A percentile compares a stretch with the other conserved stretches of the same genome.
These are phyloP conservation scores for Paramormyrops hopkinsi DNA, from an alignment of 2,797 vertebrate genomes.

Conservation along the genomic window DNA sequence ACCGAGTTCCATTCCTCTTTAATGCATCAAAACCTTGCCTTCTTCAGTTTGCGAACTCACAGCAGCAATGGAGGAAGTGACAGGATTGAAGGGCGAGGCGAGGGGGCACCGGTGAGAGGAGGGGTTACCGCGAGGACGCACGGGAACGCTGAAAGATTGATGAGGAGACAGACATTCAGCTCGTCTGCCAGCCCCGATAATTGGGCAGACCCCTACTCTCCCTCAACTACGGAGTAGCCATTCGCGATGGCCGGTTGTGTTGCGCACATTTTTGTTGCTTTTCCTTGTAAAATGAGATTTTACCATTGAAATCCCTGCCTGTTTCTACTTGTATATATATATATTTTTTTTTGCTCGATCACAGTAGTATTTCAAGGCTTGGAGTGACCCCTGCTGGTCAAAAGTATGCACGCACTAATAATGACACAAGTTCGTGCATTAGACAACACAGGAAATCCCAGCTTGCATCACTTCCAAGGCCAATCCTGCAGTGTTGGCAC, in stretches of 20 bases:
- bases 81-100: constrained; percentile 18
- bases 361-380: constrained; percentile 40
- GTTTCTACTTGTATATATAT: constrained; percentile 24
- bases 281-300: constrained; percentile 42
- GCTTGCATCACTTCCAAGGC: constrained; percentile 56
- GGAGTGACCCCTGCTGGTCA: constrained; percentile 66
- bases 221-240: constrained; percentile 40
- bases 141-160: constrained; percentile 69
- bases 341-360: background rate
- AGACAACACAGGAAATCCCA: constrained; percentile 63
- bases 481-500: constrained; percentile 39
- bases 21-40: constrained; percentile 52
- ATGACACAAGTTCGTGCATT: constrained; percentile 36
- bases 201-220: constrained; percentile 56
- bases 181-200: constrained; percentile 59
- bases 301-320: constrained; percentile 32
- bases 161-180: constrained; percentile 58
- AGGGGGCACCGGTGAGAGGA: constrained; percentile 34
- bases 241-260: constrained; percentile 11
- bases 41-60: constrained; percentile 40
- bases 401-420: constrained; percentile 25
- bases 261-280: constrained; percentile 19
- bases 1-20: constrained; percentile 56
- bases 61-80: constrained; percentile 24
- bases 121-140: constrained; percentile 55